Conservation (phyloP, 1,140 invertebrate species). For the Drosophila ficusphila region DNA sequence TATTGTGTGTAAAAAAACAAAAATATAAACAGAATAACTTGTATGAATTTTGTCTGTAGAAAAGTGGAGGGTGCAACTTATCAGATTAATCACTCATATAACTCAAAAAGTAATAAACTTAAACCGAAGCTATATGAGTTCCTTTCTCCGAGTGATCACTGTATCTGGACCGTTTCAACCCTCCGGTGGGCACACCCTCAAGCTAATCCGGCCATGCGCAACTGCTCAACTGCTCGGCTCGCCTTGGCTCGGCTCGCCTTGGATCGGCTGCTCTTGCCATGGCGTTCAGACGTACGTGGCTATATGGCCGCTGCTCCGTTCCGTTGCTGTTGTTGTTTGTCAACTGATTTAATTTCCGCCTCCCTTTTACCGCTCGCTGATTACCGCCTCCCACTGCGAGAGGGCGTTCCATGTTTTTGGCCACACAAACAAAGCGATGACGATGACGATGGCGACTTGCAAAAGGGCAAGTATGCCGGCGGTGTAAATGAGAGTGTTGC, state of each 20-base stretch:
- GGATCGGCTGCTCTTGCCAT: slow-evolving; percentile 13
- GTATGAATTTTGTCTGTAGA: too few relatives aligned
- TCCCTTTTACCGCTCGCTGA: slow-evolving; percentile 25
- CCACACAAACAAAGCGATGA: slow-evolving; percentile 61
- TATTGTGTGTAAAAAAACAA: too few relatives aligned
- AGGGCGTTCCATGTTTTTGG: slow-evolving; percentile 73
- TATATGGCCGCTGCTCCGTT: slow-evolving; percentile 17
- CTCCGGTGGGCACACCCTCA: slow-evolving; percentile 36
- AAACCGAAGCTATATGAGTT: not conserved
- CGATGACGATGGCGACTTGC: slow-evolving; percentile 61
- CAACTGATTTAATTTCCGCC: slow-evolving; percentile 80
- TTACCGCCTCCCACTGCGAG: slow-evolving; percentile 58
- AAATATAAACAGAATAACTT: too few relatives aligned
- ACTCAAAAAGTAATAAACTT: too few relatives aligned
- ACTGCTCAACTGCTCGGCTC: slow-evolving; percentile 22
- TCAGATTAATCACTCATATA: too few relatives aligned
- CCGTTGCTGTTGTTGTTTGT: slow-evolving; percentile 71
- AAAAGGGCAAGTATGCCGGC: slow-evolving; percentile 74
- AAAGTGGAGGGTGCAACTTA: too few relatives aligned
- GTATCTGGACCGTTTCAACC: slow-evolving; percentile 34
- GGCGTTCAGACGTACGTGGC: not conserved
- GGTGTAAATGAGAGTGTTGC: slow-evolving; percentile 60
- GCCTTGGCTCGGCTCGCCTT: slow-evolving; percentile 35
- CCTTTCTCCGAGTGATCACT: not conserved
- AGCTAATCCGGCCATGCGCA: slow-evolving; percentile 49